Percentiles rank a stretch among this genome's conserved stretches.
phyloP scores from a whole-genome alignment of 2,888 invertebrate species.

The Caenorhabditis sulstoni region DNA sequence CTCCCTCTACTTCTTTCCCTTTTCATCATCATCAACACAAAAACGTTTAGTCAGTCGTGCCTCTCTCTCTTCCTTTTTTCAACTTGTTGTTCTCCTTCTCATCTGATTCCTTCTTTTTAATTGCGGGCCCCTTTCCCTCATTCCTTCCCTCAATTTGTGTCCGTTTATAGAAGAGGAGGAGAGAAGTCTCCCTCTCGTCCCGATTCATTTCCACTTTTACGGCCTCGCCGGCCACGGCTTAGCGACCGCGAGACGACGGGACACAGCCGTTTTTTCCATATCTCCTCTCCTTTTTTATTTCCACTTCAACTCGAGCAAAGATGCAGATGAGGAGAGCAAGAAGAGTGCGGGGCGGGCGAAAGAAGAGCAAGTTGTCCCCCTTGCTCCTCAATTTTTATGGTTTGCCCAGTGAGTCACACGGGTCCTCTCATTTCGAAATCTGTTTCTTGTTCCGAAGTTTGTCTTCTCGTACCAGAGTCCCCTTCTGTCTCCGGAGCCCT shows the following conservation, averaged over 20 bases:
- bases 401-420: constrained; percentile 9
- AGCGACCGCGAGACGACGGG: constrained; percentile 15
- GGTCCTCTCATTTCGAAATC: constrained; percentile 11
- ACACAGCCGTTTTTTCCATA: constrained; percentile 12
- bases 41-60: constrained; percentile 50
- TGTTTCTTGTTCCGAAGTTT: not conserved
- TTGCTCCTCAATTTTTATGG: constrained; percentile 12
- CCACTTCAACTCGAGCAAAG: constrained; percentile 44
- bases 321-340: constrained; percentile 36
- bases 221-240: constrained; percentile 15
- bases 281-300: constrained; percentile 2
- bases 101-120: constrained; percentile 44
- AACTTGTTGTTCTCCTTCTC: constrained; percentile 52
- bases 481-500: too few species aligned
- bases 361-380: constrained; percentile 14
- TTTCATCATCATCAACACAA: constrained; percentile 46
- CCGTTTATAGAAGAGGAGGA: constrained; percentile 29
- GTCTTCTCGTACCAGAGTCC: not conserved
- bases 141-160: not conserved
- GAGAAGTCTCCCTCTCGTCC: constrained; percentile 6
- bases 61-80: constrained; percentile 36
- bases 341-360: constrained; percentile 1
- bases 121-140: constrained; percentile 25
- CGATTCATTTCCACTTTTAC: constrained; percentile 41
- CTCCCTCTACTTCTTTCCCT: constrained; percentile 19